Conservation (phyloP, 2,797 vertebrate species). For the Sibirionetta formosa region DNA sequence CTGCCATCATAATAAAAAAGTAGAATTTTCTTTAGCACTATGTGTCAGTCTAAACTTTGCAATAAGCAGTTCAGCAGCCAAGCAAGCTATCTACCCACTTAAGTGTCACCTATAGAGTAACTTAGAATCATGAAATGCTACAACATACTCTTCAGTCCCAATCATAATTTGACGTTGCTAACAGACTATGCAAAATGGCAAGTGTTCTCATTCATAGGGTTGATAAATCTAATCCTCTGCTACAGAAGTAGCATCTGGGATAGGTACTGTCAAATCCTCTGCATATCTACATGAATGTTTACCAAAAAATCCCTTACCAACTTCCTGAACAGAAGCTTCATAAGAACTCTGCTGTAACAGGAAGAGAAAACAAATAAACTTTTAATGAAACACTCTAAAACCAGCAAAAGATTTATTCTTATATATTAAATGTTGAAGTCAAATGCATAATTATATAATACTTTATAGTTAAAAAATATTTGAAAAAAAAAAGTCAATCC, state of each 20-base stretch:
- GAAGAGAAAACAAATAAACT: slow-evolving; percentile 46
- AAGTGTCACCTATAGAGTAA: background rate
- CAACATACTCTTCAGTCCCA: background rate
- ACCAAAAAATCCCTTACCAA: background rate
- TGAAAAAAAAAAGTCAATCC: slow-evolving; percentile 70
- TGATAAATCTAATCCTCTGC: slow-evolving; percentile 9
- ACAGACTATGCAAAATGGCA: background rate
- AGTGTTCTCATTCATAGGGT: slow-evolving; percentile 11
- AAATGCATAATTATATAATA: slow-evolving; percentile 82
- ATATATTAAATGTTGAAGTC: slow-evolving; percentile 82
- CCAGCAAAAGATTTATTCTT: slow-evolving; percentile 86
- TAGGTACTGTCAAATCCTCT: slow-evolving; percentile 19
- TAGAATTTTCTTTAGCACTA: too few species aligned
- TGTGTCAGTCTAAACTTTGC: too few species aligned
- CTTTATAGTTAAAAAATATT: slow-evolving; percentile 81
- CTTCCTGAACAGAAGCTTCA: slow-evolving; percentile 29
- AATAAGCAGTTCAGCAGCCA: too few species aligned
- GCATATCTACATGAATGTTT: slow-evolving; percentile 35
- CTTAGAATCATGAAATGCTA: background rate
- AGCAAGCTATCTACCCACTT: too few species aligned
- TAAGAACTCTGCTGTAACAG: slow-evolving; percentile 56
- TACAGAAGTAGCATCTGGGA: background rate
- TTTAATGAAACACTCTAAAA: slow-evolving; percentile 82
- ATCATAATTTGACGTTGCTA: background rate
- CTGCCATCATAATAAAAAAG: too few species aligned